Base-by-base conservation (phyloP, 2,113 vertebrate species). In the Siniperca chuatsi region DNA sequence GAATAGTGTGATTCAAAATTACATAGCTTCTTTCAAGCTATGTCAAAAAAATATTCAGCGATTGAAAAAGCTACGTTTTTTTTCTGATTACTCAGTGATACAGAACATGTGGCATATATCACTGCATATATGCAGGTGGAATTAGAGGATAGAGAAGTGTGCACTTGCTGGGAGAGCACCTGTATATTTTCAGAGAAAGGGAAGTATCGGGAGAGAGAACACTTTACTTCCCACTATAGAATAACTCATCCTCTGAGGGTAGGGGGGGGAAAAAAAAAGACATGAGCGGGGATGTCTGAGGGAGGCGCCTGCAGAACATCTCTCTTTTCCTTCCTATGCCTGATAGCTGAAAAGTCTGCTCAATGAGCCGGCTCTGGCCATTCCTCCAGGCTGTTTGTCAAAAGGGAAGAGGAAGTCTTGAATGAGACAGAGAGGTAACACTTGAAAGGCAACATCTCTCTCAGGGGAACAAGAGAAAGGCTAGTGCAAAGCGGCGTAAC, bases 381-480 rank as follows among this genome's bases (percentile, higher is more conserved):
- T 83, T 85, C 84, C 80, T 87, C 64, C 54, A 6, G 84, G 75
- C 80, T 72, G 70, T 88, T 86, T 76, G 72, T 93, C 88, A 88
- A 89, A 90, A 76, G 67, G 77, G 67, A 75, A 86, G 62, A 92
- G 91, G 93, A 94, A 93, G 92, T 94, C 85, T 89, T 85, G 80
- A 91, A 92, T 91, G 88, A 92, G 87, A 90, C 58, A 58, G 84
- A 88, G 78, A 92, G 78, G 87, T 84, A 83, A 75, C 89, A 88
- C 78, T 86, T 92, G 84, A 92, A 92, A 93, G 79, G 76, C 65
- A 92, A 90, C 91, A 92, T 95, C 91, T 91, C 90, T 91, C 75
- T 86, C 80, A 62, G 60, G 85, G 87, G 85, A 90, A 81, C 54
- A 69, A 83, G 82, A 89, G 79, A 81, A 89, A 91, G 87, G 86